These are phyloP conservation scores for Lycaon pictus DNA, from an alignment of 2,113 vertebrate species.

Conservation along the genomic window DNA sequence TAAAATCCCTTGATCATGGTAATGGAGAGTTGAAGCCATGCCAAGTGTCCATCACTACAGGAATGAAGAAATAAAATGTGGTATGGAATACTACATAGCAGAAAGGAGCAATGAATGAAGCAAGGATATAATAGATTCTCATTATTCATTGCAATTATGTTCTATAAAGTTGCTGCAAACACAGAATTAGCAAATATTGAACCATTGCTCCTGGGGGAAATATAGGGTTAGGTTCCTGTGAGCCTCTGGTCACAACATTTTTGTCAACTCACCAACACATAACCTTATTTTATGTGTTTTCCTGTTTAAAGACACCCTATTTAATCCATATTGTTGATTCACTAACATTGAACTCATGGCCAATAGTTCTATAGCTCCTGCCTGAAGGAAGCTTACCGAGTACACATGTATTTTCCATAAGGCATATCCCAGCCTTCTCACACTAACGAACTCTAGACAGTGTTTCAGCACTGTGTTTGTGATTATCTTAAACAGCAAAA, in stretches of 20 bases:
- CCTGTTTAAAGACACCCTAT: neutral
- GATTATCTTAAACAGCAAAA: neutral
- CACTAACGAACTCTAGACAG: neutral
- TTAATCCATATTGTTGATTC: neutral
- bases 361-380: neutral
- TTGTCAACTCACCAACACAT: neutral
- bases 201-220: neutral
- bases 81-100: rapidly evolving
- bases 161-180: neutral
- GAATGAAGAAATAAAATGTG: neutral
- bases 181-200: neutral
- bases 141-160: neutral
- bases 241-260: neutral
- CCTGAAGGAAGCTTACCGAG: neutral
- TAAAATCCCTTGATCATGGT: neutral
- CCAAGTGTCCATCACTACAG: no score
- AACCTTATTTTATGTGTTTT: neutral
- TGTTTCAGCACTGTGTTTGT: neutral
- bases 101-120: neutral
- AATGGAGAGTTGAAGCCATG: neutral
- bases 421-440: neutral
- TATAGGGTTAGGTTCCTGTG: neutral
- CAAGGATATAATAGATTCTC: neutral
- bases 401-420: neutral
- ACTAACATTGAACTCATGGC: neutral